These are phyloP conservation scores for Caenorhabditis wallacei DNA, from an alignment of 2,888 invertebrate species.

Conservation along the genomic window DNA sequence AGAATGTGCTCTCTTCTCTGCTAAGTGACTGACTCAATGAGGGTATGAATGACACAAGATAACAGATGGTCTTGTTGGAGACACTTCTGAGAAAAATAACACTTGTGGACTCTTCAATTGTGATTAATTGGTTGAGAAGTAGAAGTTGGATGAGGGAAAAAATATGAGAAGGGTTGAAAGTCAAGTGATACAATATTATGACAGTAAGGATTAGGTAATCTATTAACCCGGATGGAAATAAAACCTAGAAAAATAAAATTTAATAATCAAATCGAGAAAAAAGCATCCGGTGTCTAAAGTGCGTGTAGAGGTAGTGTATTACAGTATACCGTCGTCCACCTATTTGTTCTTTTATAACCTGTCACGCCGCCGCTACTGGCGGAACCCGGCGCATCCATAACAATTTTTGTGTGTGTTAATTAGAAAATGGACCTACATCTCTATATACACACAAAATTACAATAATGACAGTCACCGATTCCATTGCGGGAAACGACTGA, in stretches of 20 bases:
- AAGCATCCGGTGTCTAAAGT: conserved; percentile 4
- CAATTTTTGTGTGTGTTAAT: conserved; percentile 63
- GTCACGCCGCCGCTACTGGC: conserved; percentile 33
- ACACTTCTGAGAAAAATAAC: conserved; percentile 59
- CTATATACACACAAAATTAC: conserved; percentile 42
- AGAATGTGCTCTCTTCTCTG: conserved; percentile 35
- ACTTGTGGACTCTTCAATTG: conserved; percentile 58
- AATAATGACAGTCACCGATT: conserved; percentile 58
- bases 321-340: conserved; percentile 44
- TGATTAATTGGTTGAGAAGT: conserved; percentile 55
- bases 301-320: conserved; percentile 39
- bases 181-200: conserved; percentile 7
- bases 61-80: conserved; percentile 50
- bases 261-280: neutral
- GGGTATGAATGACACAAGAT: conserved; percentile 59
- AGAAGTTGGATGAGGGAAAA: neutral
- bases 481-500: conserved; percentile 62
- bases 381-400: conserved; percentile 55
- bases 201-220: neutral
- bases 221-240: too few relatives aligned
- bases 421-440: conserved; percentile 61
- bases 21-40: conserved; percentile 43
- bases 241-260: too few relatives aligned
- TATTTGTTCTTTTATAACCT: conserved; percentile 63
- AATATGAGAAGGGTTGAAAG: conserved; percentile 14